Conservation (phyloP, 2,113 vertebrate species). For the Myiopsitta monachus region DNA sequence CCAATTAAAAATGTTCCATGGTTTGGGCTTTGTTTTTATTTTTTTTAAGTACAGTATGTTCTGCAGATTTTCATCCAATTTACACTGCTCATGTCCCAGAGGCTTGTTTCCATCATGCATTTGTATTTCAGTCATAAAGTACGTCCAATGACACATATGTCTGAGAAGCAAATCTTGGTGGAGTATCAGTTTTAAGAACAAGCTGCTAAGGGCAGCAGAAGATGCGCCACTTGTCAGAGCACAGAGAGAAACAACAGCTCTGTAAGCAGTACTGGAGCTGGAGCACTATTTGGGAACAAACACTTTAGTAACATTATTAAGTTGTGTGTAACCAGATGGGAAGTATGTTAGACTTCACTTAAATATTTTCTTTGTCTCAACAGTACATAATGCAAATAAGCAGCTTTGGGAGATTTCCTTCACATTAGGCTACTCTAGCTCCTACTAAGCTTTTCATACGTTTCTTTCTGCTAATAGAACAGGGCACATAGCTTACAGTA, state of each 20-base stretch:
- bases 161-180: neutral
- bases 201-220: neutral
- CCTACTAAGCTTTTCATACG: neutral
- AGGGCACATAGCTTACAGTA: neutral
- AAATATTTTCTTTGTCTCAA: neutral
- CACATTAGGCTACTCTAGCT: neutral
- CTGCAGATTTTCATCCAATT: neutral
- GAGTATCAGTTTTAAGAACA: neutral
- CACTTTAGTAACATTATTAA: neutral
- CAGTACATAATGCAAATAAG: neutral
- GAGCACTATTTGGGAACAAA: neutral
- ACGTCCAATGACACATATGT: neutral
- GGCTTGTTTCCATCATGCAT: neutral
- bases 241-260: neutral
- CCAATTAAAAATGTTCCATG: neutral
- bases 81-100: neutral
- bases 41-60: neutral
- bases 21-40: neutral
- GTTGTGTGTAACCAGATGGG: neutral
- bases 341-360: neutral
- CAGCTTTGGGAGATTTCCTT: neutral
- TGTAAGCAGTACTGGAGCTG: neutral
- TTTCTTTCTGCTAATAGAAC: neutral
- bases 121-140: neutral
- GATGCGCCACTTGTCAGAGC: fast-evolving